Percentiles rank a stretch among this genome's conserved stretches.
Evolutionary conservation across 2,888 invertebrate species (phyloP).

Genomic region (Epistrophe grossulariae): DNA sequence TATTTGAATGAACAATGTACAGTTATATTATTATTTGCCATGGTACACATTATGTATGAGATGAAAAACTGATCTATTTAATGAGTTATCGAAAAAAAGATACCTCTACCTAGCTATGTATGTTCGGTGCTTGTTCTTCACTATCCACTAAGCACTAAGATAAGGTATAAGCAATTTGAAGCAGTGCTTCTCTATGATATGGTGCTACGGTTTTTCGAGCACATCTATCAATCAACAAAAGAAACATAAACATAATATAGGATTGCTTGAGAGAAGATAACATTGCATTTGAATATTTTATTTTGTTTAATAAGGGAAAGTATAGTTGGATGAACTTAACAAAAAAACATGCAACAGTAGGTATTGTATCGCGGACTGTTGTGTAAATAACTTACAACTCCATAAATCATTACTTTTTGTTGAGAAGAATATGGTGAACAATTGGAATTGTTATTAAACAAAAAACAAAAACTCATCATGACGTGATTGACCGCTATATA

Average conservation of each 20-base stretch:
- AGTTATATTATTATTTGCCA: background rate
- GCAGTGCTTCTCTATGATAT: background rate
- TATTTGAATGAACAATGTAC: background rate
- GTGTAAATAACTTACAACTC: background rate
- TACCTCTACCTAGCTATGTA: background rate
- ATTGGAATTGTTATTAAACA: background rate
- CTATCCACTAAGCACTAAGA: background rate
- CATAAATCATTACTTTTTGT: background rate
- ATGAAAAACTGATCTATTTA: background rate
- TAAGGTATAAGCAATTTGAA: background rate
- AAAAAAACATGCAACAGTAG: background rate
- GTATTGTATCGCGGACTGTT: background rate
- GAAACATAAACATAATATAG: background rate
- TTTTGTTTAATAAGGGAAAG: slow-evolving; percentile 11
- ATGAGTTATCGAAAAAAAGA: slow-evolving; percentile 1
- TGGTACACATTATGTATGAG: background rate
- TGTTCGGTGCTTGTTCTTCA: background rate
- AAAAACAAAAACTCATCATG: background rate
- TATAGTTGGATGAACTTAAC: slow-evolving; percentile 8
- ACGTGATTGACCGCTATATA: background rate
- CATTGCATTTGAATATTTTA: slow-evolving; percentile 10
- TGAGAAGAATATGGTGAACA: background rate
- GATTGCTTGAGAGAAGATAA: slow-evolving; percentile 7
- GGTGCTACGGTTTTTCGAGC: slow-evolving; percentile 9
- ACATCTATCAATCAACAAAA: slow-evolving; percentile 14